Conservation (phyloP, 2,888 invertebrate genomes). For the Zeuzera pyrina region DNA sequence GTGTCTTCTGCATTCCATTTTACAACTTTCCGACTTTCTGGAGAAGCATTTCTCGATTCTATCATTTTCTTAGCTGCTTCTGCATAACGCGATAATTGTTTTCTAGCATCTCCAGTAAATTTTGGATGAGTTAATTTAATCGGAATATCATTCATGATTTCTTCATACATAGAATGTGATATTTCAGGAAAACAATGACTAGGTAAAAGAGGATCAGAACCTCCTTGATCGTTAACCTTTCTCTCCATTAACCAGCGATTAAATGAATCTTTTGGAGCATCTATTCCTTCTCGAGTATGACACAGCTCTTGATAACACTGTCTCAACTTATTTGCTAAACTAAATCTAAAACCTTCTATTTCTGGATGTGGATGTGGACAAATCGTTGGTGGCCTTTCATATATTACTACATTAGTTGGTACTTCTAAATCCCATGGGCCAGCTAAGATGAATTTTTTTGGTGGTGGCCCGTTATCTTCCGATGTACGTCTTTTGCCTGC, state of each 20-base stretch:
- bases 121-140: constrained; percentile 96
- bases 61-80: constrained; percentile 98
- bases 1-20: constrained; percentile 99
- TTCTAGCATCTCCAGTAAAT: constrained; percentile 95
- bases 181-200: constrained; percentile 94
- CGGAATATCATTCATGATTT: constrained; percentile 98
- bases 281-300: constrained; percentile 92
- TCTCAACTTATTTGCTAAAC: constrained; percentile 86
- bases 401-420: constrained; percentile 91
- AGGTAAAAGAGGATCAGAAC: constrained; percentile 92
- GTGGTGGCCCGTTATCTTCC: constrained; percentile 84
- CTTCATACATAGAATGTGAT: constrained; percentile 95
- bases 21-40: constrained; percentile 96
- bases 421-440: constrained; percentile 97
- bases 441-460: constrained; percentile 89
- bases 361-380: constrained; percentile 96
- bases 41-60: constrained; percentile 92
- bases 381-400: constrained; percentile 87
- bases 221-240: constrained; percentile 89
- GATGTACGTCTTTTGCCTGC: constrained; percentile 83
- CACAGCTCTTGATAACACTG: constrained; percentile 96
- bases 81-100: constrained; percentile 93
- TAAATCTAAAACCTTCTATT: constrained; percentile 89
- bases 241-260: constrained; percentile 97
- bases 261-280: constrained; percentile 96